phyloP scores from a whole-genome alignment of 2,797 vertebrate species.

The Lemur catta region DNA sequence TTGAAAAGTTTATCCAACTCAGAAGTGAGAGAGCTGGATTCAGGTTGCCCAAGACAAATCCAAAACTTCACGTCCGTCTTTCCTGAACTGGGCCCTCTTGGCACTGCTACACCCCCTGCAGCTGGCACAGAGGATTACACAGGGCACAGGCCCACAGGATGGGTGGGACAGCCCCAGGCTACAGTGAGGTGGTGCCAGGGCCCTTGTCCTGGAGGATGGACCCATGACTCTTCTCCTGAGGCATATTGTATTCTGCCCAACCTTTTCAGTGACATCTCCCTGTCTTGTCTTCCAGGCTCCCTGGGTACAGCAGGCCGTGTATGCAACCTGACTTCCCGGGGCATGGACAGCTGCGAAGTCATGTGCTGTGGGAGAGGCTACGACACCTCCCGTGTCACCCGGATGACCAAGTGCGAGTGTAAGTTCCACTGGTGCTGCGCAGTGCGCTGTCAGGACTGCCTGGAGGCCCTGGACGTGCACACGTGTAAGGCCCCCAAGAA shows the following conservation, averaged over 20 bases:
- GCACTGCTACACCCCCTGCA: neutral
- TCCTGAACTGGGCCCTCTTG: neutral
- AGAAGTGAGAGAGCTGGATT: neutral
- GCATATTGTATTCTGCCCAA: too few species aligned
- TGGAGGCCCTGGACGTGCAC: constrained; percentile 93
- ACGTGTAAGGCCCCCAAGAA: constrained; percentile 93
- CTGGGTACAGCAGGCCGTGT: constrained; percentile 91
- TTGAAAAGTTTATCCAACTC: neutral
- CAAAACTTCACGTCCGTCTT: neutral
- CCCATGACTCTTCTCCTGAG: neutral
- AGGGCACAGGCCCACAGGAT: neutral
- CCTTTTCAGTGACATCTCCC: neutral
- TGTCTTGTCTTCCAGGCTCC: constrained; percentile 85
- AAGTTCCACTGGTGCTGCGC: constrained; percentile 98
- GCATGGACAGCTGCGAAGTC: constrained; percentile 94
- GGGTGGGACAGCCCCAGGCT: neutral
- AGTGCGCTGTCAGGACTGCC: constrained; percentile 95
- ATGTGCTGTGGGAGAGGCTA: constrained; percentile 98
- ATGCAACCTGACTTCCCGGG: constrained; percentile 92
- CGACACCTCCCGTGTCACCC: constrained; percentile 92
- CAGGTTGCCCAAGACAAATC: neutral
- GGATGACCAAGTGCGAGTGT: constrained; percentile 94
- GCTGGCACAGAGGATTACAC: neutral
- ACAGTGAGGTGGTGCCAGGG: neutral
- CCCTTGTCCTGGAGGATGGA: neutral